Evolutionary conservation across 2,888 invertebrate genomes (phyloP), one percentile per base, ranked within the genome.

Genomic region (Entomobrya proxima): DNA sequence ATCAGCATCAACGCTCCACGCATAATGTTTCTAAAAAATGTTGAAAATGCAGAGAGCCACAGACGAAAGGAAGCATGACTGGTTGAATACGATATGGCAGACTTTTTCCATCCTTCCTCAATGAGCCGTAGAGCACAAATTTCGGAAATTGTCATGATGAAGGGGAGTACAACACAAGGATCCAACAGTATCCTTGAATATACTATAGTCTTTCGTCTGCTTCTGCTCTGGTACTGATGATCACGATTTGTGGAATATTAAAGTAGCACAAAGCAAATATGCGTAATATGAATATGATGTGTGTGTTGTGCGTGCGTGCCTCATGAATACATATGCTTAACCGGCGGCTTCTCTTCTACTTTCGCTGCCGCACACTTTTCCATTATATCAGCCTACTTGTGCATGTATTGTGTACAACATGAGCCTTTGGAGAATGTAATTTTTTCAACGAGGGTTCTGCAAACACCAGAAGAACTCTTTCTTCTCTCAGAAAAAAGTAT

Each of bases 41-140:
- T 40, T 47, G 1, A 72, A 27, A 72, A 44, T 24, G 30, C 24
- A 2, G 44, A 44, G 13, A 44, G 44, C 9, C 58, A 13, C 30
- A 30, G 27, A n/a, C 27, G 9, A 27, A 15, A 72, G 47, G 47
- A 72, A 47, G n/a, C 72, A 47, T 47, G 47, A 47, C 72, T 72
- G 72, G 47, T 72, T 72, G 72, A 72, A 72, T 72, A 47, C 47
- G 72, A 72, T 72, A 67, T 40, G 61, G 67, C 40, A 47, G 72
- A 72, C 47, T 44, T 72, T 72, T 72, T 47, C 37, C 47, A 72
- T 64, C 64, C 24, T 64, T 69, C 47, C 24, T 80, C 80, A 80
- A 80, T 80, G 80, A 80, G 69, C 69, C 80, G 55, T 80, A 55
- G 47, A 69, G 6, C 30, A 69, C 30, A 69, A 69, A 72, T 69